Percentiles rank a stretch among this genome's conserved stretches.
Evolutionary conservation across 1,140 invertebrate genomes (phyloP).

Genomic region (Lucilia cuprina): DNA sequence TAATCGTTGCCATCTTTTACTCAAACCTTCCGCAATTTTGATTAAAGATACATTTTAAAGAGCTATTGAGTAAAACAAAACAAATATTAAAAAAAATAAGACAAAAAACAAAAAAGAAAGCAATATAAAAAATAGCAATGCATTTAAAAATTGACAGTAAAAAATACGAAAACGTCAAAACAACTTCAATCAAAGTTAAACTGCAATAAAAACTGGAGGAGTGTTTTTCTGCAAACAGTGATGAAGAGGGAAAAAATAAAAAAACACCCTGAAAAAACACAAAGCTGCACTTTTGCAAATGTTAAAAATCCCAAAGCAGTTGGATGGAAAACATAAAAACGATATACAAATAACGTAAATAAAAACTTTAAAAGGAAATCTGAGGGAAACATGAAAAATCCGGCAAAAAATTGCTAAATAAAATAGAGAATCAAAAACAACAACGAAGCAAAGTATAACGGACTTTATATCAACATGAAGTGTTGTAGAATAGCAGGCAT

Average conservation of each 20-base stretch:
- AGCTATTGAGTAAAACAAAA: too few relatives aligned
- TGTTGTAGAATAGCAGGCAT: not conserved
- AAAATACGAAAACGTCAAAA: slow-evolving; percentile 11
- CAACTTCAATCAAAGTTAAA: slow-evolving; percentile 15
- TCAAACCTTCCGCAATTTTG: too few relatives aligned
- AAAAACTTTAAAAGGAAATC: not conserved
- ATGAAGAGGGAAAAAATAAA: not conserved
- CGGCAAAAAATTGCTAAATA: not conserved
- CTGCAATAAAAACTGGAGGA: not conserved
- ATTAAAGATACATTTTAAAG: too few relatives aligned
- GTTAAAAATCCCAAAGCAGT: not conserved
- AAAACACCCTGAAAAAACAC: not conserved
- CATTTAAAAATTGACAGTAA: slow-evolving; percentile 18
- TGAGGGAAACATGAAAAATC: not conserved
- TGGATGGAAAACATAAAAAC: not conserved
- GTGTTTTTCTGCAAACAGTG: too few relatives aligned
- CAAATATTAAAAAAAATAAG: too few relatives aligned
- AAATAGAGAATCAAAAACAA: not conserved
- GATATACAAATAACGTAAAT: not conserved
- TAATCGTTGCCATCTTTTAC: not conserved
- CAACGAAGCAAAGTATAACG: not conserved
- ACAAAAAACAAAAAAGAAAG: not conserved
- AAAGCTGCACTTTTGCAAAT: not conserved
- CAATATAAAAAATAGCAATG: not conserved
- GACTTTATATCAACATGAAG: not conserved